Evolutionary conservation across 2,797 vertebrate species (phyloP).

Genomic region (Anguilla pacifica): DNA sequence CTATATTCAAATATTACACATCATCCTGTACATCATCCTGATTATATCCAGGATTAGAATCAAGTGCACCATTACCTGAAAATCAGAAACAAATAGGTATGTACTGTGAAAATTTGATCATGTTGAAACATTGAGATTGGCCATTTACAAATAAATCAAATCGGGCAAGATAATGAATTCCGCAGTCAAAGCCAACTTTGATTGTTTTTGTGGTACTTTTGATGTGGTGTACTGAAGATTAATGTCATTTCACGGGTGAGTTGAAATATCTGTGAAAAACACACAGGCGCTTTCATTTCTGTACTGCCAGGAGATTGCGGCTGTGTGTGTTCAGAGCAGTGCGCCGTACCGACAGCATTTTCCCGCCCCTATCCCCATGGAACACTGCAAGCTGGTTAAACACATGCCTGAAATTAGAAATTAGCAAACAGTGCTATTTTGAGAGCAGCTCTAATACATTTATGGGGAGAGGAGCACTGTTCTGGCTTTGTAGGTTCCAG

Average conservation of each 20-base stretch:
- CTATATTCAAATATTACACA: neutral
- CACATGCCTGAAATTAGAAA: constrained; percentile 29
- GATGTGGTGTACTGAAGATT: neutral
- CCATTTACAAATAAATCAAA: neutral
- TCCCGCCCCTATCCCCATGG: neutral
- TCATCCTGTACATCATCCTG: neutral
- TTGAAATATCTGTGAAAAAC: constrained; percentile 6
- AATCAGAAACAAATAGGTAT: too few relatives aligned
- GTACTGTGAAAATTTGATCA: neutral
- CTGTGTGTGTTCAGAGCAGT: constrained; percentile 14
- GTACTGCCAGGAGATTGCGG: neutral
- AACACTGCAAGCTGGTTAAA: neutral
- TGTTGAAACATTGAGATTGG: neutral
- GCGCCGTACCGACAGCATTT: neutral
- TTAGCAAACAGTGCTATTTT: constrained; percentile 30
- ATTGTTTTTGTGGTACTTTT: neutral
- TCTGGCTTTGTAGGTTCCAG: neutral
- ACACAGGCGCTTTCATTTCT: neutral
- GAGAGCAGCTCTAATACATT: constrained; percentile 10
- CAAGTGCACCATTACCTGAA: neutral
- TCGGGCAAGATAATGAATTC: neutral
- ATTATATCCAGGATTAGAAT: neutral
- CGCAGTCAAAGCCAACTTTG: neutral
- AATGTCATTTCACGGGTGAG: constrained; percentile 19
- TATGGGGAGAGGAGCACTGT: constrained; percentile 11